These are phyloP conservation scores for Streptopelia turtur DNA, from an alignment of 2,797 vertebrate genomes.

Conservation along the genomic window DNA sequence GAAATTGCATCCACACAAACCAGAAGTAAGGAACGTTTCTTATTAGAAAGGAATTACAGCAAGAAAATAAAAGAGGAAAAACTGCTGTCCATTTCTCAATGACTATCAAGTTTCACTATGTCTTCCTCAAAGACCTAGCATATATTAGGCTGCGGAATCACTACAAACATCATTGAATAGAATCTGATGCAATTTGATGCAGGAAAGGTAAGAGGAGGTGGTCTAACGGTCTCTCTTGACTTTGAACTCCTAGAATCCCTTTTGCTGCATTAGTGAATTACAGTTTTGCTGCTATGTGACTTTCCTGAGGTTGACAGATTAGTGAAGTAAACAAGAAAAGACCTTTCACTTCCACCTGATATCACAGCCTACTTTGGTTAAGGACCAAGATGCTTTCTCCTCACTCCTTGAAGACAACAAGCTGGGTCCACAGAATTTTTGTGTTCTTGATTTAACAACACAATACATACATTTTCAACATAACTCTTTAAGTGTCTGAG, in stretches of 20 bases:
- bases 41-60: not conserved
- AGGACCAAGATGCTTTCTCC: not conserved
- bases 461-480: not conserved
- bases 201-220: not conserved
- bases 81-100: not conserved
- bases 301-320: not conserved
- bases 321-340: not conserved
- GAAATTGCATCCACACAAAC: not conserved
- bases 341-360: not conserved
- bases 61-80: not conserved
- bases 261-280: not conserved
- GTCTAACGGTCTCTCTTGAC: not conserved
- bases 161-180: not conserved
- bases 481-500: not conserved
- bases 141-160: not conserved
- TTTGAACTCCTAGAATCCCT: not conserved
- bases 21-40: not conserved
- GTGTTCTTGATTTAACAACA: not conserved
- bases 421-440: not conserved
- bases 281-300: not conserved
- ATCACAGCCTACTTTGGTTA: not conserved
- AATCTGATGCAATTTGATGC: not conserved
- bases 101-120: not conserved
- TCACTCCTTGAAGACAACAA: not conserved
- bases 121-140: not conserved